Evolutionary conservation across 2,888 invertebrate genomes (phyloP), one percentile per base, ranked within the genome.

Genomic region (Drosophila crucigera): DNA sequence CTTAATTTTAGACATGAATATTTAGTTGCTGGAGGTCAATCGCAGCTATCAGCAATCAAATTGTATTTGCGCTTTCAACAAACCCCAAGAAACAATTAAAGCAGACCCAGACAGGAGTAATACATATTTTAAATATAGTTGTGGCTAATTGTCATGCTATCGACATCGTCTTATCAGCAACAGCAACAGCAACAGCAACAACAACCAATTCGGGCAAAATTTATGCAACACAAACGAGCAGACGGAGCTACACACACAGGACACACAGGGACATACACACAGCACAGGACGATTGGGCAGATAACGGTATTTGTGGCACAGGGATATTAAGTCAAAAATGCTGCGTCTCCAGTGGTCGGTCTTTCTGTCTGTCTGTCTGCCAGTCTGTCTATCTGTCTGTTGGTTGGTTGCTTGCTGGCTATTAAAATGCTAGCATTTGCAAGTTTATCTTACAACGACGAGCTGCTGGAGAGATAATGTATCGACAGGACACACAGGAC

Each of bases 381-480:
- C 39, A 19, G 19, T 41, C 41, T 41, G 41, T 41, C n/a, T 11
- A 0, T 22, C 7, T 16, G 47, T 47, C 16, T 14, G 56, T 80
- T 64, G 64, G 63, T 60, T 66, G 67, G 30, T 59, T 60, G 70
- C 56, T 56, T 63, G 35, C 43, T 66, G 76, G 75, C 87, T 77
- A 90, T 87, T 87, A 89, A 90, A 90, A 91, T 91, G 87, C 83
- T 84, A 73, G 77, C 90, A 90, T 90, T 91, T 91, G 91, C 91
- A 87, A 89, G 81, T 91, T 91, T 85, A 91, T 91, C 91, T 82
- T 53, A 64, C 53, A 67, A 60, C 62, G 25, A 35, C 60, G 43
- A 66, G 52, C 55, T 56, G 67, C 30, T 41, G 56, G 60, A 77
- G 72, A 89, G 78, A 89, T 86, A 83, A 78, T 76, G 82, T 85